Evolutionary conservation across 30 jellyfish, hydroid and myxozoan species (phyloP), one percentile per base, ranked within the genome.

Genomic region (Turritopsis dohrnii): DNA sequence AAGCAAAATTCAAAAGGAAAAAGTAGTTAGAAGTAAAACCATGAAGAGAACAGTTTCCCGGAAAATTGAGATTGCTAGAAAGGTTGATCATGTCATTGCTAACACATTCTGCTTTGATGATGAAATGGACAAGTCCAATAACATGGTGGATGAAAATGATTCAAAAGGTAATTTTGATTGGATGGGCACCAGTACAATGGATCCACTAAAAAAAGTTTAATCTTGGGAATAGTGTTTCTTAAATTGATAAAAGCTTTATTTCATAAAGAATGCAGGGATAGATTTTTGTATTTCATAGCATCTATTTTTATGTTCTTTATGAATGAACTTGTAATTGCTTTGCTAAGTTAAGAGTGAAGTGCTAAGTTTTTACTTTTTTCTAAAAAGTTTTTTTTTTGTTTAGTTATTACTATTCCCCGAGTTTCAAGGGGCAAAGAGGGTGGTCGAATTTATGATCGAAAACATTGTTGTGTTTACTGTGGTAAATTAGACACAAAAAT

Each of bases 381-480:
- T n/a, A n/a, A n/a, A n/a, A n/a, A n/a, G 13, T 41, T 41, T 69
- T 0, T 19, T 74, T 23, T 9, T 21, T 26, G 16, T 74, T 74
- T 16, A 74, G 83, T 74, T 74, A 29, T 74, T 71, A 74, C 83
- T 7, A 81, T 84, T 1, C 90, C 86, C 18, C 28, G 29, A 16
- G 66, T 74, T 21, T 52, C 71, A 25, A 66, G 72, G 29, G 52
- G 20, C 22, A 80, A 52, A 30, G 79, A 52, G 72, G 86, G 86
- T 22, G 27, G 65, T 22, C 80, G 86, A 72, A 60, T 84, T 7
- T 84, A 84, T 28, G 86, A 84, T 31, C 30, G 73, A 29, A 24
- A 71, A 13, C 90, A 84, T 31, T 41, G 25, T 18, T 74, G 90
- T 52, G 52, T 24, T 28, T 84, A 28, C 65, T 84, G 90, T 84